phyloP scores from a whole-genome alignment of 2,888 invertebrate species.

The Catonia carolina region DNA sequence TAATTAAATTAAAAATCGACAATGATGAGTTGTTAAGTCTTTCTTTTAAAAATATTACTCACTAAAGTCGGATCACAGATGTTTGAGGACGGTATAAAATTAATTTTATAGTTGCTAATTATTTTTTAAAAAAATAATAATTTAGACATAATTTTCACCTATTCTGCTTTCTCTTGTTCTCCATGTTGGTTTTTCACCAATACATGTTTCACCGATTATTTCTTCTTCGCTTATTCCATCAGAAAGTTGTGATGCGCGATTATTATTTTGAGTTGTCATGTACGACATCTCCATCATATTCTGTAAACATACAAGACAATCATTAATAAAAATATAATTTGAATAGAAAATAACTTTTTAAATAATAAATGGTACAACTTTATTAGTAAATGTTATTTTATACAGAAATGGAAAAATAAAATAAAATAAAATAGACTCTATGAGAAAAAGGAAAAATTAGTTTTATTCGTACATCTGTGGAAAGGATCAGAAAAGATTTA shows the following conservation, averaged over 20 bases:
- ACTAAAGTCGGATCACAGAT: too few relatives aligned
- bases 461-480: not conserved
- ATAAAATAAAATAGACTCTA: too few relatives aligned
- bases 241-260: slow-evolving; percentile 32
- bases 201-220: slow-evolving; percentile 27
- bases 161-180: slow-evolving; percentile 31
- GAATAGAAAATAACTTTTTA: not conserved
- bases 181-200: slow-evolving; percentile 28
- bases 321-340: not conserved
- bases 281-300: slow-evolving; percentile 62
- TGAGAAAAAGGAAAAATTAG: too few relatives aligned
- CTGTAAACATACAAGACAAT: slow-evolving; percentile 40
- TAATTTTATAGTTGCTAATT: too few relatives aligned
- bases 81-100: too few relatives aligned
- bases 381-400: not conserved
- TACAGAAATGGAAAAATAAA: too few relatives aligned
- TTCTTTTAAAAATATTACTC: too few relatives aligned
- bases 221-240: slow-evolving; percentile 29
- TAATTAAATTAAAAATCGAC: too few relatives aligned
- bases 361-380: too few relatives aligned
- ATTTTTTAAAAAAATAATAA: not conserved
- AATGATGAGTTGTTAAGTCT: too few relatives aligned
- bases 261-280: slow-evolving; percentile 59
- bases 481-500: not conserved
- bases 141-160: slow-evolving; percentile 36